phyloP scores from a whole-genome alignment of 2,888 invertebrate species.

The Zygogramma bicolorata region DNA sequence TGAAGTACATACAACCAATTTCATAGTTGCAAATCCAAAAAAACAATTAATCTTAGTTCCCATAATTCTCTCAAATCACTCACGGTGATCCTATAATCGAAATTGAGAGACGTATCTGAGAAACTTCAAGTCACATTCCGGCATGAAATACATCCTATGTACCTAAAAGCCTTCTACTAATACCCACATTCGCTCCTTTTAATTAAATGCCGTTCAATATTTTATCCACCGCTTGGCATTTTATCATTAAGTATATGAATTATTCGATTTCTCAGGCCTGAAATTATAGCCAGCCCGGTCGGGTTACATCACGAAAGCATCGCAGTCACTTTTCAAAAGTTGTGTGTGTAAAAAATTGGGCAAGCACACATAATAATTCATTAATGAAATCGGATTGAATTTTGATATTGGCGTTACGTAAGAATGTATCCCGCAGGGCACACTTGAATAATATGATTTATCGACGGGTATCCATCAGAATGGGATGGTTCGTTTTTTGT shows the following conservation, averaged over 20 bases:
- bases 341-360: constrained; percentile 14
- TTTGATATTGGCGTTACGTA: constrained; percentile 24
- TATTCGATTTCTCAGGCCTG: neutral
- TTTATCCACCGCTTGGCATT: neutral
- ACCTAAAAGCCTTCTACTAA: neutral
- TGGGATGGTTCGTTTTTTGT: neutral
- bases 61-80: neutral
- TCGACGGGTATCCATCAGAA: neutral
- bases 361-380: constrained; percentile 15
- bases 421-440: constrained; percentile 22
- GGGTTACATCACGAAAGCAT: neutral
- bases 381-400: constrained; percentile 26
- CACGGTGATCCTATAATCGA: neutral
- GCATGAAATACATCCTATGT: neutral
- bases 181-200: neutral
- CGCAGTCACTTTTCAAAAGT: neutral
- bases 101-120: neutral
- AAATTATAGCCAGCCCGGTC: neutral
- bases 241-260: neutral
- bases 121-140: neutral
- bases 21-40: too few relatives aligned
- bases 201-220: neutral
- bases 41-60: too few relatives aligned
- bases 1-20: too few relatives aligned
- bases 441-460: constrained; percentile 21